phyloP scores from a whole-genome alignment of 2,888 invertebrate species.

The Perizoma affinitatum region DNA sequence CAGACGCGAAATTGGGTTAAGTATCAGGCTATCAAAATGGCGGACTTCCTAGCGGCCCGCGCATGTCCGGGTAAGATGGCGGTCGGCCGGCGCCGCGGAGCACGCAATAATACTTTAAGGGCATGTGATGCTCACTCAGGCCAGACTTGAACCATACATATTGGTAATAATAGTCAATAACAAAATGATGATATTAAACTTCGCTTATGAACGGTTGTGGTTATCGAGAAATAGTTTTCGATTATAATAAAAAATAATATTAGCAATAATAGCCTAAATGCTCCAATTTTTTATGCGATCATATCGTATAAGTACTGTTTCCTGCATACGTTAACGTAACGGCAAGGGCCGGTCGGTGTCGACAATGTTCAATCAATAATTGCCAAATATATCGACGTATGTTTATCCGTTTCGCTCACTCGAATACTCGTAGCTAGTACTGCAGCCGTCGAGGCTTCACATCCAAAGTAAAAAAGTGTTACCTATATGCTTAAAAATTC shows the following conservation, averaged over 20 bases:
- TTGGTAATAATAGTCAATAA: constrained; percentile 80
- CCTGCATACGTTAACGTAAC: constrained; percentile 46
- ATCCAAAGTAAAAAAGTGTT: constrained; percentile 80
- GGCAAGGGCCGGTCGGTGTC: constrained; percentile 49
- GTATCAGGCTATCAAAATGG: constrained; percentile 78
- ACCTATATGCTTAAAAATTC: constrained; percentile 78
- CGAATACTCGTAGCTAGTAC: constrained; percentile 37
- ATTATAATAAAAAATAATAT: constrained; percentile 76
- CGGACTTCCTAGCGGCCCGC: constrained; percentile 54
- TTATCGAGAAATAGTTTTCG: constrained; percentile 82
- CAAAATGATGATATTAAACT: constrained; percentile 80
- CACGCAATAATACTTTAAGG: constrained; percentile 71
- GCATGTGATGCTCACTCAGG: constrained; percentile 70
- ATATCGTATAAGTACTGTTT: constrained; percentile 70
- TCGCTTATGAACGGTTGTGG: constrained; percentile 85
- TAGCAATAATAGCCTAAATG: constrained; percentile 83
- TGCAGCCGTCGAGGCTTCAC: constrained; percentile 54
- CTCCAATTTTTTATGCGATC: constrained; percentile 77
- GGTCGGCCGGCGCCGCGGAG: constrained; percentile 49
- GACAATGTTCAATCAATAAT: constrained; percentile 42
- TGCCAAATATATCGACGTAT: constrained; percentile 57
- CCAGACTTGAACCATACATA: constrained; percentile 69
- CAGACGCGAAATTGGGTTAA: constrained; percentile 70
- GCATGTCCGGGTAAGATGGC: constrained; percentile 73
- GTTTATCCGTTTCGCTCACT: constrained; percentile 50